A percentile compares a stretch with the other conserved stretches of the same genome.
phyloP scores from a whole-genome alignment of 2,113 vertebrate species.

The Atlantisia rogersi region DNA sequence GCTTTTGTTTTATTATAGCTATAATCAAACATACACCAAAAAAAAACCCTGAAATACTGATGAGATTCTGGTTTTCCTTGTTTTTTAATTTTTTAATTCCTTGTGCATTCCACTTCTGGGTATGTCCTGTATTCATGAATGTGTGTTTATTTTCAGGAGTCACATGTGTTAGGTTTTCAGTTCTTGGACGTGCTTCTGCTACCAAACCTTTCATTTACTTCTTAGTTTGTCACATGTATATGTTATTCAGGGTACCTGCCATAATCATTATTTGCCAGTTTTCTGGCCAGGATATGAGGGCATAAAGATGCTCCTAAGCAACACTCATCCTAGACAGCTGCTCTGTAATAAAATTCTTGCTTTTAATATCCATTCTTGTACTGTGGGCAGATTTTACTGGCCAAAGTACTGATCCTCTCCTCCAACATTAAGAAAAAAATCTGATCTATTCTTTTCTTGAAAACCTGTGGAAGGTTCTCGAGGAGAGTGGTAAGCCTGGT shows the following conservation, averaged over 20 bases:
- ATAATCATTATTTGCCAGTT: background rate
- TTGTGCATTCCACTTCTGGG: background rate
- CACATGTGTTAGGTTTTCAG: background rate
- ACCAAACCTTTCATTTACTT: background rate
- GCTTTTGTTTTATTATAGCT: background rate
- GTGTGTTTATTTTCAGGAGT: background rate
- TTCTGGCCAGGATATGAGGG: background rate
- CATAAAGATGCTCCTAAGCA: background rate
- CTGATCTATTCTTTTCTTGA: background rate
- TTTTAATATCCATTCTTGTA: background rate
- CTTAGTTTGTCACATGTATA: background rate
- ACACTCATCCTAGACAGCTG: background rate
- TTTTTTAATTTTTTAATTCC: background rate
- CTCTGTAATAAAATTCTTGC: background rate
- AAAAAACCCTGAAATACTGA: background rate
- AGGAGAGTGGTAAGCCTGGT: background rate
- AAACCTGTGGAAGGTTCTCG: background rate
- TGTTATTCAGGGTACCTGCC: background rate
- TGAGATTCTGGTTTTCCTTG: background rate
- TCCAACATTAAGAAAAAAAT: background rate
- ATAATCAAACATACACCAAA: background rate
- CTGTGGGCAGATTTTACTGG: background rate
- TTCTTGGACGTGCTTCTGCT: background rate
- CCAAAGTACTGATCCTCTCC: background rate
- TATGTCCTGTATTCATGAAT: background rate